Base-by-base conservation (phyloP, 2,888 invertebrate species). In the Bombylius major region DNA sequence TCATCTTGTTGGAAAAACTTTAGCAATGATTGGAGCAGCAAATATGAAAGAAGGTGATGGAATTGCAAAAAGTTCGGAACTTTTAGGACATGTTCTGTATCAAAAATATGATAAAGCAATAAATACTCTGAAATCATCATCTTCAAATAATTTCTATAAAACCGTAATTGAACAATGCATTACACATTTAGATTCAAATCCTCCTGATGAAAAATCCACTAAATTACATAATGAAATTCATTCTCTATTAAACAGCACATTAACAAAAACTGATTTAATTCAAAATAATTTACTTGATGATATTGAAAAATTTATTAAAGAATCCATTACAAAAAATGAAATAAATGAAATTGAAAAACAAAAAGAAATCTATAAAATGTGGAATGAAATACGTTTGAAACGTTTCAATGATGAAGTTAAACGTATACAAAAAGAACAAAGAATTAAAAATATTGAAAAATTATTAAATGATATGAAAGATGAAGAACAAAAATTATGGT, bases 1-100 rank as follows among this genome's bases (percentile, higher is more conserved):
- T 34, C 79, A 82, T 66, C 75, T 91, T 47, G 78, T 89, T 51
- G 95, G 95, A 0, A 96, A 96, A 77, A 89, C 92, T 4, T 73
- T 96, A 52, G 77, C 78, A 44, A 79, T 80, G 74, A 79, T 84
- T 58, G 81, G 82, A 5, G 49, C 11, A 52, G 9, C 75, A 77
- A 63, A 65, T 23, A 23, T 3, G 23, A 23, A 23, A 23, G 23
- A 23, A 23, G 23, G 68, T 57, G 66, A 73, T 59, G 66, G 75
- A 55, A 76, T 82, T 61, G 67, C 76, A 58, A 70, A 75, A 59
- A 82, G 82, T 63, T 75, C 80, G 56, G 76, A 79, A 65, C 67
- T 89, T 33, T 70, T 88, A 60, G 90, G 91, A 6, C 78, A 81
- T 70, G 73, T 81, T 5, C 69, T 83, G 50, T 83, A 82, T 65